Evolutionary conservation across 2,797 vertebrate species (phyloP), one percentile per base, ranked within the genome.

Genomic region (Epinephelus malabaricus): DNA sequence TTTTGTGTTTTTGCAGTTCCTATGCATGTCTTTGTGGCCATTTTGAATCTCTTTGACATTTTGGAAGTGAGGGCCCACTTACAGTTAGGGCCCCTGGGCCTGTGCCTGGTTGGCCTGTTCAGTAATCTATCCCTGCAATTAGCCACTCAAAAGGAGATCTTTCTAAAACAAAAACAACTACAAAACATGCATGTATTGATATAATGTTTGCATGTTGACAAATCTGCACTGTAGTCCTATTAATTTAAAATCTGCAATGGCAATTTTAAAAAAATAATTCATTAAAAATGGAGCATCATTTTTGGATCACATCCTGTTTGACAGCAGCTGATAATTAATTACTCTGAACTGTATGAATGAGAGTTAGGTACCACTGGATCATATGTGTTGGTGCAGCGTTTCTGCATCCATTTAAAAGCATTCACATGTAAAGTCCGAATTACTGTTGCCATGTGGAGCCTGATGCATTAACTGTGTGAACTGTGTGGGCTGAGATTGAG

Each of bases 401-500:
- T 55, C 23, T 65, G 27, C 30, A 30, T 71, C 15, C 12, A 15
- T 49, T 53, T 21, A 13, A 30, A 67, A 66, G 7, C n/a, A 15
- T 13, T 60, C 19, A 68, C n/a, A 2, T 14, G 49, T 34, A 21
- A 45, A 75, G 72, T 79, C n/a, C 6, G 40, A 50, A 15, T 68
- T 38, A 9, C 12, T 63, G 51, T 78, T 76, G 51, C 27, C 30
- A 38, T 40, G 69, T 63, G 45, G 51, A 83, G 47, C 61, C 55
- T 70, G 73, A 73, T 87, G 81, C 80, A 76, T 85, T 80, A 85
- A 79, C 69, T 56, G 80, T 78, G 76, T 65, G 72, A 75, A 69
- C 46, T 71, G 47, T 83, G 54, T 76, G 47, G 78, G 66, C 82
- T 88, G 86, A 86, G 88, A 90, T 86, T 82, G 81, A 87, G 83